A percentile compares a stretch with the other conserved stretches of the same genome.
These are phyloP conservation scores for Vidua macroura DNA, from an alignment of 2,113 vertebrate species.

Conservation along the genomic window DNA sequence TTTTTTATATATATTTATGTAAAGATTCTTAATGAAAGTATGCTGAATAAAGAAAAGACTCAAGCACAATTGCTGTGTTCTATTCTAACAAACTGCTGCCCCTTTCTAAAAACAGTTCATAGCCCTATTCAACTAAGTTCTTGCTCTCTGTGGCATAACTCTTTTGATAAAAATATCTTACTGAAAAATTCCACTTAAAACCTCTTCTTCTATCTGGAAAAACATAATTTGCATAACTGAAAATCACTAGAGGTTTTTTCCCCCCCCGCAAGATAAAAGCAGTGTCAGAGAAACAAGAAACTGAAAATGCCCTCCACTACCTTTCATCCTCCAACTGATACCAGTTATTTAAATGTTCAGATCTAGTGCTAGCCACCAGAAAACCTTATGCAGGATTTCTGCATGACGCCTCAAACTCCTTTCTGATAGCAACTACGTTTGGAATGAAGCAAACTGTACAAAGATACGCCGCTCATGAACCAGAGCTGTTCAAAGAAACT, in stretches of 20 bases:
- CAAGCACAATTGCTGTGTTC: background rate
- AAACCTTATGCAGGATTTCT: background rate
- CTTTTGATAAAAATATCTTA: background rate
- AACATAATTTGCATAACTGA: background rate
- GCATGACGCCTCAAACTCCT: background rate
- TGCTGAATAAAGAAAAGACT: background rate
- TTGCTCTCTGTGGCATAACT: background rate
- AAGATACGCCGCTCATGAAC: background rate
- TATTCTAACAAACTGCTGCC: background rate
- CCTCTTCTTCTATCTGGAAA: background rate
- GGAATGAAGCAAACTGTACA: background rate
- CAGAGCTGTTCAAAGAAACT: background rate
- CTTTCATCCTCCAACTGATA: rapidly evolving
- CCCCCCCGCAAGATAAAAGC: background rate
- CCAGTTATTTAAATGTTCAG: background rate
- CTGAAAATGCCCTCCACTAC: background rate
- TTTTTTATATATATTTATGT: background rate
- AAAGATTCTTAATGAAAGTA: background rate
- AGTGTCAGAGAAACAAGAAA: background rate
- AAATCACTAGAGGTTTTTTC: background rate
- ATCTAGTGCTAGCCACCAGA: background rate
- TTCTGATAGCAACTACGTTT: background rate
- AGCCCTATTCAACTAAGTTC: background rate
- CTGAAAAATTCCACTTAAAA: background rate
- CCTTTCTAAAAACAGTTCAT: background rate